Evolutionary conservation across 37 sponge, comb jelly and placozoan species (phyloP).

Genomic region (Ianthella basta): DNA sequence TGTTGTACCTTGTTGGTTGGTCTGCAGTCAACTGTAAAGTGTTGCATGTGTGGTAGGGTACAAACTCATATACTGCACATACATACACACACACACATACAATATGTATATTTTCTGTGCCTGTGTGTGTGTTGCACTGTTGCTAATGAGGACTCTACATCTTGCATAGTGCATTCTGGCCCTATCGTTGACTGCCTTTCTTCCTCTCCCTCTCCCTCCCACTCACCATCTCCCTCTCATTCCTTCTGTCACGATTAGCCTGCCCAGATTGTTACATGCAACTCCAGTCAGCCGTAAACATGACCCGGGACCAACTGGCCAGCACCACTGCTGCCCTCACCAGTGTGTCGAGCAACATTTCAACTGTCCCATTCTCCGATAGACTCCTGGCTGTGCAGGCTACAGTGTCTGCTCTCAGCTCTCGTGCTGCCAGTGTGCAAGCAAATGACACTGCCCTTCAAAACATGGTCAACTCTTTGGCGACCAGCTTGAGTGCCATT

Average conservation of each 20-base stretch:
- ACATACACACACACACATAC: too few species aligned
- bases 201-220: neutral
- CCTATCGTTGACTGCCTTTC: neutral
- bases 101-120: too few species aligned
- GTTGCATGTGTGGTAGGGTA: too few species aligned
- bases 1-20: too few species aligned
- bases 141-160: too few species aligned
- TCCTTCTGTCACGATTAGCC: neutral
- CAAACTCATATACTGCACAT: too few species aligned
- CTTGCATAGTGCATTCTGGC: too few species aligned
- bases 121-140: neutral
- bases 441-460: constrained; percentile 6
- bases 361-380: neutral
- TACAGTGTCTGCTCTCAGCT: neutral
- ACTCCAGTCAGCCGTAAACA: neutral
- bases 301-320: too few species aligned
- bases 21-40: neutral
- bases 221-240: neutral
- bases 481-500: neutral
- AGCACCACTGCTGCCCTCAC: too few species aligned
- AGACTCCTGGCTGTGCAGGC: neutral
- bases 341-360: neutral
- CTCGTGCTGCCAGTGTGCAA: neutral
- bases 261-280: constrained; percentile 18
- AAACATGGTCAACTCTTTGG: neutral